Evolutionary conservation across 2,888 invertebrate genomes (phyloP).

Genomic region (Microdon myrmicae): DNA sequence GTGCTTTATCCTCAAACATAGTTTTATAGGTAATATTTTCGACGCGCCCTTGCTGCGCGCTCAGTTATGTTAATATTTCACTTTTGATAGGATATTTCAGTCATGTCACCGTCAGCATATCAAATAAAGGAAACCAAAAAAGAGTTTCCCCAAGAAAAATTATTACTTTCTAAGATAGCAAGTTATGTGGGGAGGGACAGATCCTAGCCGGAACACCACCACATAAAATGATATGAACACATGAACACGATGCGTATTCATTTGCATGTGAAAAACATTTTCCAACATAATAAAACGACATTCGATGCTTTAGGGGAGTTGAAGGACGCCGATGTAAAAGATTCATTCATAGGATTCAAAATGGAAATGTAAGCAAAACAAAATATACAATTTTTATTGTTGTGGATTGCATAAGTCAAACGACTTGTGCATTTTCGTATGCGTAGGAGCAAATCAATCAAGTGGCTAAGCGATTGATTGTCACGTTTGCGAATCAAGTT

Average conservation of each 20-base stretch:
- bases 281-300: conserved; percentile 46
- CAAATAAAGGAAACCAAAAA: conserved; percentile 19
- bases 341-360: no score
- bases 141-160: conserved; percentile 1
- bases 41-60: no score
- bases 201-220: conserved; percentile 25
- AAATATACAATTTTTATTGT: no score
- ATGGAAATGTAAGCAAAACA: no score
- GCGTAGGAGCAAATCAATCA: no score
- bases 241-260: conserved; percentile 48
- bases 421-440: no score
- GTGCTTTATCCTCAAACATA: no score
- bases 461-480: no score
- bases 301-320: conserved; percentile 49
- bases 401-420: no score
- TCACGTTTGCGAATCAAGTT: no score
- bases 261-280: conserved; percentile 51
- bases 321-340: no score
- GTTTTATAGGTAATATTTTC: no score
- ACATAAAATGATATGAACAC: conserved; percentile 46
- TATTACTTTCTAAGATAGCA: background rate
- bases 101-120: conserved; percentile 45
- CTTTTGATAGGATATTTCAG: conserved; percentile 42
- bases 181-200: background rate
- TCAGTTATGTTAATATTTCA: conserved; percentile 50